Evolutionary conservation across 2,113 vertebrate genomes (phyloP).

Genomic region (Mus musculus): DNA sequence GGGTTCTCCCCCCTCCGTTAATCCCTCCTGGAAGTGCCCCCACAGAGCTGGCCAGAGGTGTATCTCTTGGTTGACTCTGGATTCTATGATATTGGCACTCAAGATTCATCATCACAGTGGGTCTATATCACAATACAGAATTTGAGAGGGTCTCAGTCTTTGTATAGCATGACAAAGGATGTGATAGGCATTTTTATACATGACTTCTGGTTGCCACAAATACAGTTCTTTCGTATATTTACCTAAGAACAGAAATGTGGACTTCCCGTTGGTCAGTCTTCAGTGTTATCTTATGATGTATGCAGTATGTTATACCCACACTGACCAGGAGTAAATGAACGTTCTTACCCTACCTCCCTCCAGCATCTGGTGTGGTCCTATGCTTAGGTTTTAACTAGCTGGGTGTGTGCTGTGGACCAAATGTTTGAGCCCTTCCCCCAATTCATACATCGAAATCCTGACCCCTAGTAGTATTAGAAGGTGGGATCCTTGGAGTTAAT

Average conservation of each 20-base stretch:
- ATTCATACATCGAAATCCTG: not conserved
- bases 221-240: not conserved
- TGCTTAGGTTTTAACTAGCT: not conserved
- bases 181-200: slow-evolving; percentile 31
- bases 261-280: not conserved
- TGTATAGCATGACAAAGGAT: not conserved
- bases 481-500: not conserved
- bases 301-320: not conserved
- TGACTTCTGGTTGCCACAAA: not conserved
- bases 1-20: not conserved
- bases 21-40: not conserved
- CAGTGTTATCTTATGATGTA: not conserved
- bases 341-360: not conserved
- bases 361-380: not conserved
- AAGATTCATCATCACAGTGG: not conserved
- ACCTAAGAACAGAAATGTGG: not conserved
- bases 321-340: not conserved
- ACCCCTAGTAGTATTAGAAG: not conserved
- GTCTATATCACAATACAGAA: not conserved
- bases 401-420: not conserved
- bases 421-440: not conserved
- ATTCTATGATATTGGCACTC: not conserved
- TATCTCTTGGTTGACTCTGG: not conserved
- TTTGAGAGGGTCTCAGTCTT: slow-evolving; percentile 20
- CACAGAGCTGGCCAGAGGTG: not conserved